Conservation (phyloP, 2,888 invertebrate species). For the Diaphora mendica region DNA sequence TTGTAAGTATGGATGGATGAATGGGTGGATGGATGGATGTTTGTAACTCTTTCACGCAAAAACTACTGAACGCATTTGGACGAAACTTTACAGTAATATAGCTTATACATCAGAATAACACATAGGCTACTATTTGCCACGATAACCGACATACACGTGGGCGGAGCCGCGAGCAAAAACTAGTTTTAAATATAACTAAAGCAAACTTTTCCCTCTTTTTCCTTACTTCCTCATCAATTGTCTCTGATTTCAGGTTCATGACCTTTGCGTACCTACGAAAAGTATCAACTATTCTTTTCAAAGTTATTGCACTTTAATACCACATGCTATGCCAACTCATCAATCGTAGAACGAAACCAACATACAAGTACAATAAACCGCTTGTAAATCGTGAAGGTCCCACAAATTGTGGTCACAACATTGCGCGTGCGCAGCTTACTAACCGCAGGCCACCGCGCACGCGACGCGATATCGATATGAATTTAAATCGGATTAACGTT, state of each 20-base stretch:
- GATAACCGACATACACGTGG: too few species aligned
- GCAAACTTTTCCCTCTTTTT: not conserved
- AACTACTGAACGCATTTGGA: too few species aligned
- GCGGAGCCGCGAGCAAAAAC: too few species aligned
- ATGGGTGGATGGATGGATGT: too few species aligned
- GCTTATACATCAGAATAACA: too few species aligned
- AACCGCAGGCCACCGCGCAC: slow-evolving; percentile 74
- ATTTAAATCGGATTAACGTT: slow-evolving; percentile 80
- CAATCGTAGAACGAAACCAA: slow-evolving; percentile 12
- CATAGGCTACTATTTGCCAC: too few species aligned
- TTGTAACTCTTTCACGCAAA: too few species aligned
- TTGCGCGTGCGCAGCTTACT: slow-evolving; percentile 70
- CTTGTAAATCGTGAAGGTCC: slow-evolving; percentile 42
- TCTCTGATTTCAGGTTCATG: not conserved
- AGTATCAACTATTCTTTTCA: not conserved
- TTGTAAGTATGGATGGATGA: too few species aligned
- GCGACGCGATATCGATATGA: slow-evolving; percentile 77
- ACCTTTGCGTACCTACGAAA: not conserved
- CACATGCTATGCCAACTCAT: slow-evolving; percentile 19
- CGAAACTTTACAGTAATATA: too few species aligned
- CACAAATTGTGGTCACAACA: slow-evolving; percentile 50
- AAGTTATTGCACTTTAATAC: slow-evolving; percentile 22
- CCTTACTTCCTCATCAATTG: not conserved
- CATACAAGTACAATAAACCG: slow-evolving; percentile 39
- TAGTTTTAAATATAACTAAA: not conserved